Evolutionary conservation across 1,140 invertebrate species (phyloP).

Genomic region (Archegozetes longisetosus): DNA sequence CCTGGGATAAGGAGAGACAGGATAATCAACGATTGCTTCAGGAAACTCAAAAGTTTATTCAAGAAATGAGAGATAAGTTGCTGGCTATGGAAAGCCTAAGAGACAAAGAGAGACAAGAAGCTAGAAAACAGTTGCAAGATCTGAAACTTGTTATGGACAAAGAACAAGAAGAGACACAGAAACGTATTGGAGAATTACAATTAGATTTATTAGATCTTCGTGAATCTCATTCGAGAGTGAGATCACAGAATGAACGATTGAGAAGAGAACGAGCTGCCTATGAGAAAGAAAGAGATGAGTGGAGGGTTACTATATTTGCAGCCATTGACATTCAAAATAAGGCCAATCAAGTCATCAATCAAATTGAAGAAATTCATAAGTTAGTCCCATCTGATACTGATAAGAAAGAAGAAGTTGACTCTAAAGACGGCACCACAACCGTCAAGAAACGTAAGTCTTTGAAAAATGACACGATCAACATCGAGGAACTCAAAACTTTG

Average conservation of each 20-base stretch:
- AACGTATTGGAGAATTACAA: conserved; percentile 64
- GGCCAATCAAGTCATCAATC: conserved; percentile 7
- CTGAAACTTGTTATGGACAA: conserved; percentile 64
- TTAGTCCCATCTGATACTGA: neutral
- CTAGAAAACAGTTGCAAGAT: conserved; percentile 65
- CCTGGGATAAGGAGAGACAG: conserved; percentile 87
- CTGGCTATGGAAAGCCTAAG: conserved; percentile 60
- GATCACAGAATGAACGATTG: conserved; percentile 79
- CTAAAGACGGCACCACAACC: neutral
- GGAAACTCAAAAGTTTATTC: conserved; percentile 74
- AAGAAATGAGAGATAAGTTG: conserved; percentile 45
- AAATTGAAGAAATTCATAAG: conserved; percentile 7
- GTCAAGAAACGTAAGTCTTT: neutral
- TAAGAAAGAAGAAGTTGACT: neutral
- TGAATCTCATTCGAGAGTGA: conserved; percentile 73
- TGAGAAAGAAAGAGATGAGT: conserved; percentile 44
- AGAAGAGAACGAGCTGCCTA: conserved; percentile 65
- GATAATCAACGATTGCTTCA: conserved; percentile 74
- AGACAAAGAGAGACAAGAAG: conserved; percentile 69
- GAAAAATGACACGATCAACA: neutral
- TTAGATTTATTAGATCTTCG: conserved; percentile 69
- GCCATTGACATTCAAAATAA: conserved; percentile 16
- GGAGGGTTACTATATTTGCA: conserved; percentile 11
- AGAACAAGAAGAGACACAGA: conserved; percentile 70
- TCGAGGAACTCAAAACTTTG: neutral